Evolutionary conservation across 2,888 invertebrate genomes (phyloP).

Genomic region (Conchocele bisecta): DNA sequence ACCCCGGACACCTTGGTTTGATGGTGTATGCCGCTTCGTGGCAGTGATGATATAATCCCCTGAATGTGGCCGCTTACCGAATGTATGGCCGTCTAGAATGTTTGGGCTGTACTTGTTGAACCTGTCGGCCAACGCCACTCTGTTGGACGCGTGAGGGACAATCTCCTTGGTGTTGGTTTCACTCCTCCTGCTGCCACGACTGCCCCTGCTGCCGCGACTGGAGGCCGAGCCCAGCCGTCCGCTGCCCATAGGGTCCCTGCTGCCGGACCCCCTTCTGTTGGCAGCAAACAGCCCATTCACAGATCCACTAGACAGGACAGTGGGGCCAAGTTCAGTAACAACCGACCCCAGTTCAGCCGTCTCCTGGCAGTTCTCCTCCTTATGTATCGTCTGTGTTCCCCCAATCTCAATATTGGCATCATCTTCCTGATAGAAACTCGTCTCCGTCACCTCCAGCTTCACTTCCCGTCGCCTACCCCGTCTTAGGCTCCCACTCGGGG

Average conservation of each 20-base stretch:
- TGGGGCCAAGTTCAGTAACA: slow-evolving; percentile 49
- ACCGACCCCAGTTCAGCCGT: slow-evolving; percentile 42
- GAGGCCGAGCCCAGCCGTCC: slow-evolving; percentile 53
- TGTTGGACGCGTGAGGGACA: slow-evolving; percentile 23
- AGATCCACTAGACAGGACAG: slow-evolving; percentile 41
- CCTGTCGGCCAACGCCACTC: background rate
- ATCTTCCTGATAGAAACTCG: slow-evolving; percentile 61
- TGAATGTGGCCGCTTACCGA: slow-evolving; percentile 27
- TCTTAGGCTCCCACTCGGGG: slow-evolving; percentile 55
- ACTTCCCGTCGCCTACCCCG: slow-evolving; percentile 54
- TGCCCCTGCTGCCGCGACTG: slow-evolving; percentile 48
- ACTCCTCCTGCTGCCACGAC: slow-evolving; percentile 27
- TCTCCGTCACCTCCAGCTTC: slow-evolving; percentile 62
- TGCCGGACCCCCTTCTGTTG: slow-evolving; percentile 38
- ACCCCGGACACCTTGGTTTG: slow-evolving; percentile 31
- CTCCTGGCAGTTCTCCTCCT: slow-evolving; percentile 47
- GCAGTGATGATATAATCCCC: slow-evolving; percentile 46
- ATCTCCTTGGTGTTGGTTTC: slow-evolving; percentile 36
- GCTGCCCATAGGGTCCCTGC: slow-evolving; percentile 44
- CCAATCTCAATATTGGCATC: slow-evolving; percentile 57
- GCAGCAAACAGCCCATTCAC: slow-evolving; percentile 9
- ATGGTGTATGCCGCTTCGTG: slow-evolving; percentile 14
- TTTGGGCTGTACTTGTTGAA: no score
- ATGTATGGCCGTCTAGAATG: slow-evolving; percentile 19
- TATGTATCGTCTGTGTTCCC: slow-evolving; percentile 46